phyloP scores from a whole-genome alignment of 2,113 vertebrate genomes.

The Pipra filicauda region DNA sequence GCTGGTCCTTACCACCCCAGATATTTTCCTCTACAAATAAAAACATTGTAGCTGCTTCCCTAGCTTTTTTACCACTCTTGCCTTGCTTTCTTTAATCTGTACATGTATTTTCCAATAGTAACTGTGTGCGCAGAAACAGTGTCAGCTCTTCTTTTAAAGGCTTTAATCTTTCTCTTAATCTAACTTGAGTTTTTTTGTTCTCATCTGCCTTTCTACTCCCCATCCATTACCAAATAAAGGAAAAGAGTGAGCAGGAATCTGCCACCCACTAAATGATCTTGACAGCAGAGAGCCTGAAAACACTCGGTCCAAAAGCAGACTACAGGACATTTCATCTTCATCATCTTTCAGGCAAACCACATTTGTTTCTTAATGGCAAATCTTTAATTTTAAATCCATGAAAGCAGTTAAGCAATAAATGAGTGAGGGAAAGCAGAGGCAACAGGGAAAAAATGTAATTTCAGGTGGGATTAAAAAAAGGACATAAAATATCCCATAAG shows the following conservation, averaged over 20 bases:
- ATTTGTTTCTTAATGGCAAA: background rate
- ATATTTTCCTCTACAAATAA: background rate
- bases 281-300: background rate
- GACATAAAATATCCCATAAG: background rate
- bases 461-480: background rate
- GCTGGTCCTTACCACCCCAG: background rate
- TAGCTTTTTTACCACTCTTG: background rate
- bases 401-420: background rate
- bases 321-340: background rate
- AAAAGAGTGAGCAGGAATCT: background rate
- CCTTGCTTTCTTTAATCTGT: background rate
- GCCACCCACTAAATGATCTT: background rate
- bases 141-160: background rate
- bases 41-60: background rate
- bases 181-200: background rate
- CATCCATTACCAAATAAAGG: background rate
- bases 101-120: background rate
- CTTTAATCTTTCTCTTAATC: background rate
- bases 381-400: background rate
- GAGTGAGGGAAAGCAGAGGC: background rate
- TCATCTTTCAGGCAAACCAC: background rate
- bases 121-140: fast-evolving
- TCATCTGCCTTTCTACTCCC: background rate
- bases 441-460: background rate
- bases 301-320: background rate